Base-by-base conservation (phyloP, 1,140 invertebrate species). In the Euschistus heros region DNA sequence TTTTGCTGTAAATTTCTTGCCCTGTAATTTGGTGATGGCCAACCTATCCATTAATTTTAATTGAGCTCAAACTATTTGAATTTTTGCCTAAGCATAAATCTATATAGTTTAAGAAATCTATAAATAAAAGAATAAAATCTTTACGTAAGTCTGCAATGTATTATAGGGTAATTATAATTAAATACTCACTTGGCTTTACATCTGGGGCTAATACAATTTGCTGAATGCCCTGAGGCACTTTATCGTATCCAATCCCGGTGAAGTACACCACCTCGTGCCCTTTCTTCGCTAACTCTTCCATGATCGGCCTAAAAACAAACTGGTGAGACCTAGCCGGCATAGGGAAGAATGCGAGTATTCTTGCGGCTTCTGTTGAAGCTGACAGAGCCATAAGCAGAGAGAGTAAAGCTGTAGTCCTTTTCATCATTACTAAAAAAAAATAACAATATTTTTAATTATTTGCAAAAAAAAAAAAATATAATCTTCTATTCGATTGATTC, bases 221-320 rank as follows among this genome's bases (percentile, higher is more conserved):
- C 26, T 50, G 46, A 30, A 66, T 63, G 50, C 46, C 59, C 8
- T 33, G 1, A 15, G 62, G 67, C 14, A 47, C 62, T 60, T 66
- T 67, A 65, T 55, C 27, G 37, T 27, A 26, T n/a, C 24, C 26
- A 24, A 64, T 69, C 8, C 57, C 68, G 18, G 47, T 64, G 7
- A 72, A 14, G 20, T 69, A 59, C 2, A 72, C 71, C 4, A 73
- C 59, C n/a, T 74, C 50, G 60, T 74, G 72, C 2, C 73, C 71
- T 66, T 68, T 60, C 24, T 57, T 46, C 1, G 69, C 70, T 37
- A 75, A 55, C 52, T 67, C 67, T 44, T 52, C 44, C 0, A 69
- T 18, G n/a, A 69, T 30, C 0, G 66, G 66, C 52, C 66, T 46
- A 47, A 68, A 68, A 18, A 52, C 63, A 10, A 44, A 42, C 33